These are phyloP conservation scores for Grallaria varia DNA, from an alignment of 2,113 vertebrate species.

Conservation along the genomic window DNA sequence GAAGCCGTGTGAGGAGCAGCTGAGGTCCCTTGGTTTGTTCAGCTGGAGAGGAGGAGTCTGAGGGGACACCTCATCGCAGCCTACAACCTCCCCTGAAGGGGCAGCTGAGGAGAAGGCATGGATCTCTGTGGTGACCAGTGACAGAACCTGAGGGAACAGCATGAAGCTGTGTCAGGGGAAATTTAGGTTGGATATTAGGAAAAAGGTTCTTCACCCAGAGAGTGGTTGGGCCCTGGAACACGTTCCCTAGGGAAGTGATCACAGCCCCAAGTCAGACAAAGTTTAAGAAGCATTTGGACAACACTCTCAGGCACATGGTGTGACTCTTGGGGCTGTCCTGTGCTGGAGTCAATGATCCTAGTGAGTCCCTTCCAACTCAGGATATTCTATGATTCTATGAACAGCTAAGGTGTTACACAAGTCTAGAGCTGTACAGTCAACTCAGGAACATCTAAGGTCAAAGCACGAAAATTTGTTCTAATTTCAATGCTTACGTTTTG, in stretches of 20 bases:
- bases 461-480: neutral
- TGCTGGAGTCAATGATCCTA: neutral
- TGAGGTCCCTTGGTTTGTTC: neutral
- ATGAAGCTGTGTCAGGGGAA: neutral
- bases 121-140: neutral
- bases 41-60: neutral
- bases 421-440: neutral
- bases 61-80: too few species aligned
- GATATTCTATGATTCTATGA: neutral
- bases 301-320: neutral
- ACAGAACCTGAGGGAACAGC: neutral
- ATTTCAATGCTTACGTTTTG: neutral
- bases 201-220: neutral
- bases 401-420: neutral
- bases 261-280: neutral
- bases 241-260: neutral
- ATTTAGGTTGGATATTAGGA: neutral
- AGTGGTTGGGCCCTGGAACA: neutral
- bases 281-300: neutral
- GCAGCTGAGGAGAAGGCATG: neutral
- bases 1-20: neutral
- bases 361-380: neutral
- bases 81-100: neutral
- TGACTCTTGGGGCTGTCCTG: neutral
- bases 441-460: neutral